Percentiles rank a stretch among this genome's conserved stretches.
These are phyloP conservation scores for Brachionus manjavacas DNA, from an alignment of 1,140 invertebrate species.

Conservation along the genomic window DNA sequence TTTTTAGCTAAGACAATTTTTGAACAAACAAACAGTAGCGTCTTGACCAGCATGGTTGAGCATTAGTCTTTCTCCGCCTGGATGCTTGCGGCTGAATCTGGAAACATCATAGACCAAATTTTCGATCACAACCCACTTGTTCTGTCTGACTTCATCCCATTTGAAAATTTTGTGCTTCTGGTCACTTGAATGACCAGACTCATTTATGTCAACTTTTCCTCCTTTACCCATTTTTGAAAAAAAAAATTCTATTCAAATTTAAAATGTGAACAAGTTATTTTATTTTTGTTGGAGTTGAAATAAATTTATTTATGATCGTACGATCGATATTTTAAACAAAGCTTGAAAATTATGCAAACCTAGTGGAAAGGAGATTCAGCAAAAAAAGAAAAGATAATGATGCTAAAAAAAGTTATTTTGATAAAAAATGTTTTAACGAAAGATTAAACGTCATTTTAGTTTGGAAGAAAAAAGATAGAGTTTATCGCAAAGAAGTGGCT, in stretches of 20 bases:
- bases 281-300: neutral
- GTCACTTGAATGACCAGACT: neutral
- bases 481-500: neutral
- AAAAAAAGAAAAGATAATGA: neutral
- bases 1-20: neutral
- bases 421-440: neutral
- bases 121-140: constrained; percentile 53
- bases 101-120: constrained; percentile 54
- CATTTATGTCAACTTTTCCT: neutral
- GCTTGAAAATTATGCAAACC: neutral
- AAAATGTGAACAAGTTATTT: neutral
- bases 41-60: constrained; percentile 54
- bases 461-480: neutral
- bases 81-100: constrained; percentile 51
- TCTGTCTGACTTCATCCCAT: constrained; percentile 46
- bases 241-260: neutral
- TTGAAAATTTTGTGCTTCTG: constrained; percentile 45
- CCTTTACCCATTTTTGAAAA: constrained; percentile 17
- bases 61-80: constrained; percentile 53
- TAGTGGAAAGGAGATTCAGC: neutral
- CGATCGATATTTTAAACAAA: constrained; percentile 7
- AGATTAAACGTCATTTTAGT: neutral
- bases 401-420: neutral
- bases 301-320: constrained; percentile 3
- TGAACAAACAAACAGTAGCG: constrained; percentile 50